Base-by-base conservation (phyloP, 2,797 vertebrate genomes). In the Bradypodion ventrale region DNA sequence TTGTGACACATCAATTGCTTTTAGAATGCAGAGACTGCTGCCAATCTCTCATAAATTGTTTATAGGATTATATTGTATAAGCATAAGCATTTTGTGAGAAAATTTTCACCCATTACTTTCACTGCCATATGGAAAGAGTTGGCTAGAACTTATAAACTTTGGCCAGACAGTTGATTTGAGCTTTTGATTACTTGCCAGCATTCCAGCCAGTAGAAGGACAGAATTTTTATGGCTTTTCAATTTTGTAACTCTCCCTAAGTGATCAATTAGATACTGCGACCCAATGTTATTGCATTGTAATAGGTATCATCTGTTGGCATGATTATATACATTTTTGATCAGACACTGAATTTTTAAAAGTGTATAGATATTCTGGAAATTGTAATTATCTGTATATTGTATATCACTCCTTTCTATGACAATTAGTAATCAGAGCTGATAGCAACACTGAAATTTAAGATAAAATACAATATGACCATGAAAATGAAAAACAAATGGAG, bases 111-210 rank as follows among this genome's bases (percentile, higher is more conserved):
- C 84, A 60, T 72, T 83, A 27, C 9, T 90, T 23, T 68, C 83
- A 86, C 63, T 90, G 82, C 86, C 86, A 90, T 62, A 46, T 4
- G 76, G 83, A 87, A 65, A 59, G 35, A 44, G 27, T 88, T 5
- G 4, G 63, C 82, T 80, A 19, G 4, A 85, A 62, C 40, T 75
- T n/a, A 82, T 32, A 66, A 80, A 4, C 91, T 91, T 88, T 80
- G 88, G 25, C 13, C 75, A 76, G 21, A 21, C 7, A 83, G 23
- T 65, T 82, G 82, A 85, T 89, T 63, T 74, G 69, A 81, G 85
- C 80, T 16, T 23, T 74, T 35, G 83, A 84, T 21, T 70, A 52
- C 82, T 82, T 82, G 42, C 66, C 87, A 52, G 49, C 10, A 70
- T 84, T 75, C 77, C 35, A 85, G 84, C 25, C 32, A 77, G 77